Evolutionary conservation across 2,797 vertebrate species (phyloP).

Genomic region (Halcyon leucocephala): DNA sequence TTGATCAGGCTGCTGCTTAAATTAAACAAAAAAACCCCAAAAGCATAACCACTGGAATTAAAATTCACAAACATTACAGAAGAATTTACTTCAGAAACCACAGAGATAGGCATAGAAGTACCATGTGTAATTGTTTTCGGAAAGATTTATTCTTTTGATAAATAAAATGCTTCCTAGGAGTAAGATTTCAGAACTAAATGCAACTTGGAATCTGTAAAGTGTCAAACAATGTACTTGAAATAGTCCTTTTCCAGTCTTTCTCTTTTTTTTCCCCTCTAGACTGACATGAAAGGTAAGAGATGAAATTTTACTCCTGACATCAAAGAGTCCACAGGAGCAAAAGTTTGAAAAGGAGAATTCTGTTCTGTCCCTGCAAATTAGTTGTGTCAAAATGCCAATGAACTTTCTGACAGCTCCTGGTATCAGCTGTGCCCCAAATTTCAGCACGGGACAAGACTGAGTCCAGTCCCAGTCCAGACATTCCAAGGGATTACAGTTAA

Average conservation of each 20-base stretch:
- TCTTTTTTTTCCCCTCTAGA: neutral
- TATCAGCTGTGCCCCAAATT: neutral
- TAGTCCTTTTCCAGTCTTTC: neutral
- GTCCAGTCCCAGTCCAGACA: neutral
- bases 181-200: neutral
- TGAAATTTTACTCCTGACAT: neutral
- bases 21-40: neutral
- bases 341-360: neutral
- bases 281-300: neutral
- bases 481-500: neutral
- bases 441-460: neutral
- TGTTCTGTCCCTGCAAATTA: neutral
- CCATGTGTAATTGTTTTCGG: neutral
- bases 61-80: neutral
- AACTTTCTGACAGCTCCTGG: neutral
- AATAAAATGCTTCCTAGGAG: neutral
- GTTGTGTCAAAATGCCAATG: neutral
- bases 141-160: neutral
- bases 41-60: neutral
- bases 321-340: neutral
- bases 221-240: neutral
- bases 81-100: neutral
- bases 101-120: neutral
- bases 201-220: neutral
- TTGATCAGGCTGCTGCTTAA: neutral